Evolutionary conservation across 2,797 vertebrate genomes (phyloP).

Genomic region (Molossus alvarezi): DNA sequence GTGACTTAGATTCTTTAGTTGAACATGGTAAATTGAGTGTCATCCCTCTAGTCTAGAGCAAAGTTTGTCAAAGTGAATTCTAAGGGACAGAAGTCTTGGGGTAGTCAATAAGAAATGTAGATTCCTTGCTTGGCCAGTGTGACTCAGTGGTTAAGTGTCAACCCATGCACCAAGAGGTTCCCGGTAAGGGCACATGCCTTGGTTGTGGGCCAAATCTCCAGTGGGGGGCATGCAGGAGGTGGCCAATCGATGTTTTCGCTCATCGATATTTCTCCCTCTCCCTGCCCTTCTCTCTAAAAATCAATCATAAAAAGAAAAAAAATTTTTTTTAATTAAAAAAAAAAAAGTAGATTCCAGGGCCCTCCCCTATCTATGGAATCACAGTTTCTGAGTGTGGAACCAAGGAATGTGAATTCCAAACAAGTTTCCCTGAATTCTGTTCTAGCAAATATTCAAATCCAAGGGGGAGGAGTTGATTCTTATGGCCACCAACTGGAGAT

Average conservation of each 20-base stretch:
- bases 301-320: no score
- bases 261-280: no score
- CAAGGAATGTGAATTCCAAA: neutral
- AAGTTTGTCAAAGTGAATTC: constrained; percentile 10
- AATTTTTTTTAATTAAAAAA: no score
- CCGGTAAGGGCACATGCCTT: no score
- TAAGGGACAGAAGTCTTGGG: neutral
- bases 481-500: neutral
- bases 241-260: no score
- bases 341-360: neutral
- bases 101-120: neutral
- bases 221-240: no score
- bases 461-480: neutral
- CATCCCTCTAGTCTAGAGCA: neutral
- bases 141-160: no score
- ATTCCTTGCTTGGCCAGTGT: no score
- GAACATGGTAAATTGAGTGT: neutral
- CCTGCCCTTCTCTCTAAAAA: no score
- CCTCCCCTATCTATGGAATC: neutral
- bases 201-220: no score
- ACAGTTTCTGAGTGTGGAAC: neutral
- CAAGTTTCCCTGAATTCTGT: neutral
- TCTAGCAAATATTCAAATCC: no score
- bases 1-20: neutral
- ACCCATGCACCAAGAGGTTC: no score